Percentiles rank a stretch among this genome's conserved stretches.
phyloP scores from a whole-genome alignment of 2,797 vertebrate genomes.

The Acrossocheilus fasciatus region DNA sequence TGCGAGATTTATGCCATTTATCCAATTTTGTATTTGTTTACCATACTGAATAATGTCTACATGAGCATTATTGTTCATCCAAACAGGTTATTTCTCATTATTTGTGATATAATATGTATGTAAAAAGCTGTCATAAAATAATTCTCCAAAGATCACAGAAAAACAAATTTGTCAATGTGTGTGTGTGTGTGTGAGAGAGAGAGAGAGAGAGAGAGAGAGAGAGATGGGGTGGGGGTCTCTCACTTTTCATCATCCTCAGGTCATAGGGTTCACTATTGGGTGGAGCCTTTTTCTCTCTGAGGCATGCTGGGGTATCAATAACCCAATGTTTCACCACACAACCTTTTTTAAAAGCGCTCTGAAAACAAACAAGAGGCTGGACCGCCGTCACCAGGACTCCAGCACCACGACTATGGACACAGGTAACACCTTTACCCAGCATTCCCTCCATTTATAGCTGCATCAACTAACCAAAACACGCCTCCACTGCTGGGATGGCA shows the following conservation, averaged over 20 bases:
- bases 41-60: neutral
- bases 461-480: neutral
- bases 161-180: slow-evolving; percentile 5
- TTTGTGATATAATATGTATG: neutral
- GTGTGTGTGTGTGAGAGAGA: neutral
- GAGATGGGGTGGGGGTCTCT: neutral
- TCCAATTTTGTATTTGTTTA: neutral
- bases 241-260: slow-evolving; percentile 41
- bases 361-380: slow-evolving; percentile 60
- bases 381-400: slow-evolving; percentile 13
- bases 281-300: slow-evolving; percentile 49
- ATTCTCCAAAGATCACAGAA: neutral
- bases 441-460: slow-evolving; percentile 21
- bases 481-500: slow-evolving; percentile 14
- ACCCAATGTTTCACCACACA: slow-evolving; percentile 57
- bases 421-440: slow-evolving; percentile 52
- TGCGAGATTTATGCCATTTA: neutral
- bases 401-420: slow-evolving; percentile 28
- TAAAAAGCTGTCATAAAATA: neutral
- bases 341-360: slow-evolving; percentile 42
- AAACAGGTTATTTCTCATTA: slow-evolving; percentile 8
- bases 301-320: slow-evolving; percentile 58
- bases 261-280: slow-evolving; percentile 53
- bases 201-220: neutral
- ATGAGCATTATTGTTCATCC: neutral